Evolutionary conservation across 2,888 invertebrate species (phyloP).

Genomic region (Dermolepida albohirtum): DNA sequence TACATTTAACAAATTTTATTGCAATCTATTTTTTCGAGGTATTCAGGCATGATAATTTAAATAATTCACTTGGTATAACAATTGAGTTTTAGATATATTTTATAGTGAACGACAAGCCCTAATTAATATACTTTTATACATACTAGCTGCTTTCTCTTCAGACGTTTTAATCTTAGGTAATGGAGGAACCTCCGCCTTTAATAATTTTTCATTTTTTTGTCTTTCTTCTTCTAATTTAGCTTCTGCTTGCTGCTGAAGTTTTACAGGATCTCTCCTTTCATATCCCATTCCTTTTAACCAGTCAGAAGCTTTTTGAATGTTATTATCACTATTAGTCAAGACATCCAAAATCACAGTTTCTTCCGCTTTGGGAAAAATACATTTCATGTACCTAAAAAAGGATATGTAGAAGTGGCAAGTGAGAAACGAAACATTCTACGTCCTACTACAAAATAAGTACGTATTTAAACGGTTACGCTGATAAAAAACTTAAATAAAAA

Average conservation of each 20-base stretch:
- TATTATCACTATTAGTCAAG: conserved; percentile 87
- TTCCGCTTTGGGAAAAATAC: conserved; percentile 90
- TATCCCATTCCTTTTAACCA: conserved; percentile 85
- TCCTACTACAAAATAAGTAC: conserved; percentile 3
- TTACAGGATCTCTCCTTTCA: conserved; percentile 77
- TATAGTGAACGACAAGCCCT: too few relatives aligned
- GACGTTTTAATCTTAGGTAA: conserved; percentile 75
- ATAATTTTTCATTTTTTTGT: conserved; percentile 44
- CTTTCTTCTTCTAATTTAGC: conserved; percentile 58
- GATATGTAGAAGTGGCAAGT: conserved; percentile 5
- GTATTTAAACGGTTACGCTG: not conserved
- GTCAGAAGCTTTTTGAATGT: conserved; percentile 89
- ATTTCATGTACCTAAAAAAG: conserved; percentile 85
- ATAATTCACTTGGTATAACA: too few relatives aligned
- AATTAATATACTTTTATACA: conserved; percentile 54
- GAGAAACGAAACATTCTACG: not conserved
- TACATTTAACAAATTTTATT: too few relatives aligned
- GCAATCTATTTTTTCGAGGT: too few relatives aligned
- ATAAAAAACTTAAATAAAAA: conserved; percentile 54
- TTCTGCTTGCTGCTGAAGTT: conserved; percentile 67
- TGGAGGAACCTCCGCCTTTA: conserved; percentile 61
- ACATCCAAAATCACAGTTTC: conserved; percentile 88
- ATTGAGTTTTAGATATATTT: too few relatives aligned
- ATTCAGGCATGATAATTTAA: too few relatives aligned
- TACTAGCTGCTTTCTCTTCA: conserved; percentile 79